Evolutionary conservation across 2,888 invertebrate species (phyloP).

Genomic region (Gymnosoma rotundatum): DNA sequence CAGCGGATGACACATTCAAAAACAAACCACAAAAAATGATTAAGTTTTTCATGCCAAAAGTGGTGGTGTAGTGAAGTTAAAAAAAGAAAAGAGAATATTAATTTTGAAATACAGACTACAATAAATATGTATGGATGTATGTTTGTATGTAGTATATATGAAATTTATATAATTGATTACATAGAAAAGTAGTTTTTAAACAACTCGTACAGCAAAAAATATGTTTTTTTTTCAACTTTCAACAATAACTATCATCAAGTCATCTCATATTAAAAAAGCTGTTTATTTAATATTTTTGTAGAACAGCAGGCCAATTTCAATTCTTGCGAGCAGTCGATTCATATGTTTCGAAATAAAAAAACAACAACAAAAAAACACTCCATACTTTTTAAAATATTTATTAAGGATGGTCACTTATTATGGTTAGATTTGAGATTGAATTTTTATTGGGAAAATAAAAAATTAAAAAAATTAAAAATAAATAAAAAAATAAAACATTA

Average conservation of each 20-base stretch:
- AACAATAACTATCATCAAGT: slow-evolving; percentile 26
- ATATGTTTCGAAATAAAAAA: slow-evolving; percentile 10
- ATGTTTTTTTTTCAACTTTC: slow-evolving; percentile 11
- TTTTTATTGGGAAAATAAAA: not conserved
- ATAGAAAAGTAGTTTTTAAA: slow-evolving; percentile 4
- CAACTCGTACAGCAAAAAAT: not conserved
- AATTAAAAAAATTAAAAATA: not conserved
- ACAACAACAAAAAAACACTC: slow-evolving; percentile 24
- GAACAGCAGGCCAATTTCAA: not conserved
- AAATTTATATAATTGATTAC: not conserved
- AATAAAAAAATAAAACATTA: not conserved
- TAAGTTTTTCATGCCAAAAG: slow-evolving; percentile 38
- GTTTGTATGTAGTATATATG: not conserved
- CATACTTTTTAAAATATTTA: slow-evolving; percentile 7
- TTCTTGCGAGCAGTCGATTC: not conserved
- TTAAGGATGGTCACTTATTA: slow-evolving; percentile 21
- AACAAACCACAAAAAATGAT: slow-evolving; percentile 50
- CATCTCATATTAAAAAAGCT: slow-evolving; percentile 11
- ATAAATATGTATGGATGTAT: not conserved
- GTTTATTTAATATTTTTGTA: not conserved
- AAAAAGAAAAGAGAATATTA: slow-evolving; percentile 1
- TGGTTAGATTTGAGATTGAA: slow-evolving; percentile 10
- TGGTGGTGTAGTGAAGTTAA: slow-evolving; percentile 38
- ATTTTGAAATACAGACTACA: slow-evolving; percentile 31
- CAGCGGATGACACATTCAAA: slow-evolving; percentile 50